phyloP scores from a whole-genome alignment of 2,113 vertebrate species.

The Spheniscus mendiculus region DNA sequence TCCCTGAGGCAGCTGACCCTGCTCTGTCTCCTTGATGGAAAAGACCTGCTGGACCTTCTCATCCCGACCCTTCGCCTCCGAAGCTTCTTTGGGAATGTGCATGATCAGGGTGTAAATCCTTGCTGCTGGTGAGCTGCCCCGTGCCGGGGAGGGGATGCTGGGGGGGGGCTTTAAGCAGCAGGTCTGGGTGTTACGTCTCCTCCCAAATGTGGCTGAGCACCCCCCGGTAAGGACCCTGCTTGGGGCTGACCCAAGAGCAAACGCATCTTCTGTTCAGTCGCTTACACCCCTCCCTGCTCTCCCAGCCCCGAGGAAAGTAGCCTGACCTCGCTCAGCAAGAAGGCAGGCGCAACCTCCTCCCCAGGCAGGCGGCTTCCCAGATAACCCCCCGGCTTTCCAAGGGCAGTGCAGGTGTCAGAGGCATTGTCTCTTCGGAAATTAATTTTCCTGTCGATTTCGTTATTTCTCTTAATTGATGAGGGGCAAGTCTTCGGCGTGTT shows the following conservation, averaged over 20 bases:
- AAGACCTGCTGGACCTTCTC: not conserved
- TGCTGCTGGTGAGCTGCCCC: not conserved
- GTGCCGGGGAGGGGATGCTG: not conserved
- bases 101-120: not conserved
- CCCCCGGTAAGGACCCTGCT: not conserved
- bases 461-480: conserved; percentile 67
- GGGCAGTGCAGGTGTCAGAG: conserved; percentile 32
- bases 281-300: not conserved
- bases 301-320: not conserved
- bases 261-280: not conserved
- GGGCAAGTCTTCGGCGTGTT: conserved; percentile 42
- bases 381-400: not conserved
- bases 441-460: conserved; percentile 64
- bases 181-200: not conserved
- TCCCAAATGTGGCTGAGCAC: not conserved
- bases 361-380: not conserved
- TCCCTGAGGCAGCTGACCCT: not conserved
- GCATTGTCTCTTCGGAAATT: conserved; percentile 60
- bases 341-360: not conserved
- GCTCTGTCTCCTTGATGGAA: not conserved
- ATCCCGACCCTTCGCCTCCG: fast-evolving
- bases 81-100: not conserved
- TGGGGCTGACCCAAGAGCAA: not conserved
- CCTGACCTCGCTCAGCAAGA: not conserved
- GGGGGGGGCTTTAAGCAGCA: not conserved